Percentiles rank a stretch among this genome's conserved stretches.
Conservation (phyloP, 1,140 invertebrate species). For the Metaphire vulgaris region DNA sequence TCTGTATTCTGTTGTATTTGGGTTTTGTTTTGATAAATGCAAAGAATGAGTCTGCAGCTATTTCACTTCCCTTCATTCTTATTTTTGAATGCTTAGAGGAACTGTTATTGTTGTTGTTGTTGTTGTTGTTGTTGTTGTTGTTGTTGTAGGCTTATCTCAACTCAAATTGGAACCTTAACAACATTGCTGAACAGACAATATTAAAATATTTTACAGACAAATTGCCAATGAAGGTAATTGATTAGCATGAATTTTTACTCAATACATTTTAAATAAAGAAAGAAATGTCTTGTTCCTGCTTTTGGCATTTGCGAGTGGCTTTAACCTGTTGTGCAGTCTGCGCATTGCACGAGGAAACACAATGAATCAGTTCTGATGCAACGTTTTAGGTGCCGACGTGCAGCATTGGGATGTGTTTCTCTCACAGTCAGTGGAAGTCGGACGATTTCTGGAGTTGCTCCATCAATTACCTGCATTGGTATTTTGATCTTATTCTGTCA, state of each 20-base stretch:
- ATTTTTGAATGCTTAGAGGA: not conserved
- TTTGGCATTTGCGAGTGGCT: too few relatives aligned
- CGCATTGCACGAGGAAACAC: too few relatives aligned
- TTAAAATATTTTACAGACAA: not conserved
- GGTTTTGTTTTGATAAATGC: too few relatives aligned
- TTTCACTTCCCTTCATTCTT: too few relatives aligned
- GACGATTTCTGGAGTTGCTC: not conserved
- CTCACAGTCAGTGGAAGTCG: not conserved
- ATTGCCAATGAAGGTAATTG: not conserved
- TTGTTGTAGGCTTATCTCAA: not conserved
- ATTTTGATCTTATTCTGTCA: too few relatives aligned
- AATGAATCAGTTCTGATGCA: too few relatives aligned
- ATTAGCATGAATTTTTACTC: too few relatives aligned
- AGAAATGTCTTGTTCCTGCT: too few relatives aligned
- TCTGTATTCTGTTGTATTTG: too few relatives aligned
- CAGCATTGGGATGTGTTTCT: not conserved
- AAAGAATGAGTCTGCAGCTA: too few relatives aligned
- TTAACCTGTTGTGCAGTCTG: too few relatives aligned
- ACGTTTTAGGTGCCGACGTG: not conserved
- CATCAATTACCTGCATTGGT: not conserved
- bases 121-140: not conserved
- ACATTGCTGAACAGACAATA: not conserved
- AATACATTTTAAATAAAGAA: too few relatives aligned
- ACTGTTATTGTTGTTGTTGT: not conserved
- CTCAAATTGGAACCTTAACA: not conserved